Conservation (phyloP, 2,888 invertebrate species). For the Thecocarcelia acutangulata region DNA sequence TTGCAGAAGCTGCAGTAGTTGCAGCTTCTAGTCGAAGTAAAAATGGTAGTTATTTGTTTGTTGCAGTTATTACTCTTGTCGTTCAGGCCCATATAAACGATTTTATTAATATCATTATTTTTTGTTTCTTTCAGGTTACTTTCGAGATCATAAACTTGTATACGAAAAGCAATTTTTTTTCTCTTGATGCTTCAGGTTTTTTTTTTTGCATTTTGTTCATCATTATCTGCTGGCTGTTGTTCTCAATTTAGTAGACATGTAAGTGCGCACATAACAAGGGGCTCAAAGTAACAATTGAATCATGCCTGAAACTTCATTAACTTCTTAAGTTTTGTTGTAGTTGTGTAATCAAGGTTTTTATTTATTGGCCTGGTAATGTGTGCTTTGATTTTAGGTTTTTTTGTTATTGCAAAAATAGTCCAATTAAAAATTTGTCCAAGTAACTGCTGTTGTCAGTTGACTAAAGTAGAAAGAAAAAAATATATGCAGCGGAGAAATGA, state of each 20-base stretch:
- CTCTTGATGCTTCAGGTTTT: constrained; percentile 48
- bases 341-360: constrained; percentile 24
- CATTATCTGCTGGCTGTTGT: constrained; percentile 58
- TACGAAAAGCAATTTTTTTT: constrained; percentile 23
- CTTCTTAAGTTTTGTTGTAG: constrained; percentile 15
- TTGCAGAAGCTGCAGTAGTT: constrained; percentile 17
- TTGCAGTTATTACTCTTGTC: constrained; percentile 44
- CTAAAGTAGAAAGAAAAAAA: too few relatives aligned
- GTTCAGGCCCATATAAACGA: constrained; percentile 45
- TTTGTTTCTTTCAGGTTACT: constrained; percentile 28
- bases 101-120: constrained; percentile 7
- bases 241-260: constrained; percentile 47
- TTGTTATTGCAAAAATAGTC: background rate
- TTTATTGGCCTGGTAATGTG: constrained; percentile 1
- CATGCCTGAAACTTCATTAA: constrained; percentile 28
- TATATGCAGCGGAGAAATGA: too few relatives aligned
- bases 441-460: background rate
- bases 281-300: constrained; percentile 5
- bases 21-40: constrained; percentile 48
- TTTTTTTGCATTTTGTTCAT: constrained; percentile 18
- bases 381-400: constrained; percentile 12
- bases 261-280: constrained; percentile 10
- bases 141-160: constrained; percentile 46
- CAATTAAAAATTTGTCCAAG: constrained; percentile 23
- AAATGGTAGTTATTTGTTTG: constrained; percentile 20